Percentiles rank a stretch among this genome's conserved stretches.
These are phyloP conservation scores for Amblyraja radiata DNA, from an alignment of 2,797 vertebrate species.

Conservation along the genomic window DNA sequence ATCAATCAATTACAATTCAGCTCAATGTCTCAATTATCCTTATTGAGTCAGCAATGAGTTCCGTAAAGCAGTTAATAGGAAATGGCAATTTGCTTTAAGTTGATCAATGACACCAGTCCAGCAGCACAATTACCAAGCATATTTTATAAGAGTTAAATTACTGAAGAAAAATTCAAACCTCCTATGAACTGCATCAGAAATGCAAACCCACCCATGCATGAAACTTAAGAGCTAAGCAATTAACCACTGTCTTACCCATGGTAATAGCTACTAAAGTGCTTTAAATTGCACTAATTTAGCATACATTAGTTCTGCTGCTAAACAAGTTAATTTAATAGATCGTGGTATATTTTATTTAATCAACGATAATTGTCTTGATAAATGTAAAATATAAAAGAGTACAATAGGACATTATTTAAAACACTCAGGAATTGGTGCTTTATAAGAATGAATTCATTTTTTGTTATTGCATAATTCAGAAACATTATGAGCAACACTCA, in stretches of 20 bases:
- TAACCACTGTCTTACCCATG: constrained; percentile 10
- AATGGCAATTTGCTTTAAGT: constrained; percentile 23
- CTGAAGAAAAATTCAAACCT: background rate
- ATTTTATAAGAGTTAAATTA: constrained; percentile 12
- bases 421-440: background rate
- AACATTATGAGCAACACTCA: background rate
- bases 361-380: constrained; percentile 9
- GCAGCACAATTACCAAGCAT: background rate
- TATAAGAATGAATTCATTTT: background rate
- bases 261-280: constrained; percentile 25
- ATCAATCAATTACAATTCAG: no score
- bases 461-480: background rate
- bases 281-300: constrained; percentile 29
- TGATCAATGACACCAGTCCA: constrained; percentile 31
- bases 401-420: constrained; percentile 19
- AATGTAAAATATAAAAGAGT: constrained; percentile 16
- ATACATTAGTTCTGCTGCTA: constrained; percentile 27
- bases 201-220: background rate
- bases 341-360: constrained; percentile 28
- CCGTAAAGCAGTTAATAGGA: constrained; percentile 2
- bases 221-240: constrained; percentile 8
- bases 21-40: background rate
- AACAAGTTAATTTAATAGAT: constrained; percentile 32
- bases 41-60: background rate
- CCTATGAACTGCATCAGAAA: constrained; percentile 13